Evolutionary conservation across 2,888 invertebrate genomes (phyloP).

Genomic region (Drosophila meridionalis): DNA sequence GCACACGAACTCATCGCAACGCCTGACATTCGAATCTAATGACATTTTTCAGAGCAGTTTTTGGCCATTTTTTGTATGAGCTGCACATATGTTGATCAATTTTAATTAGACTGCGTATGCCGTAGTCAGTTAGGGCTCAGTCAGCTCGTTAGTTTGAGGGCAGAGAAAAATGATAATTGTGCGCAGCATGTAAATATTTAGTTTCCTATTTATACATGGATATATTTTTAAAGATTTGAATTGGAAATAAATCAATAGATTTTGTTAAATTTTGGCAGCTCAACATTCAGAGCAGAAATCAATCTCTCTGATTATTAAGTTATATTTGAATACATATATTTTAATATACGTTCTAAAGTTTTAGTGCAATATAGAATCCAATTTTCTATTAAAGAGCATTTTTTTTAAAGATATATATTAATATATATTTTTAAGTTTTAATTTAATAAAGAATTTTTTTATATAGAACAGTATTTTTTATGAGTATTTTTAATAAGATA

Average conservation of each 20-base stretch:
- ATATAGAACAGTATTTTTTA: too few species aligned
- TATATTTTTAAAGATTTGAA: background rate
- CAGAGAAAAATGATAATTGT: background rate
- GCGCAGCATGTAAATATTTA: background rate
- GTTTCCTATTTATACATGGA: background rate
- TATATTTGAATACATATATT: too few species aligned
- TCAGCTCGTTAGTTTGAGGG: background rate
- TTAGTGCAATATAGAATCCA: too few species aligned
- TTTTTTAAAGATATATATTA: too few species aligned
- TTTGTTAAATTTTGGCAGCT: background rate
- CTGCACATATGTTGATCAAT: conserved; percentile 43
- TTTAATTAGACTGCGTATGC: conserved; percentile 61
- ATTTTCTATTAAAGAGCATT: too few species aligned
- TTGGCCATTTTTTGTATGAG: conserved; percentile 19
- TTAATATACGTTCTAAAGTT: too few species aligned
- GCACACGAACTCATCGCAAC: conserved; percentile 15
- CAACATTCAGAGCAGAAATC: too few species aligned
- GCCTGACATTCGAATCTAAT: conserved; percentile 55
- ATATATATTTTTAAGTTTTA: too few species aligned
- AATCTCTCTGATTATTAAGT: too few species aligned
- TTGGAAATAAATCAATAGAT: background rate
- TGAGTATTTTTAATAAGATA: too few species aligned
- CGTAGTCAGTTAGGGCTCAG: background rate
- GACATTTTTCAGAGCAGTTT: conserved; percentile 31
- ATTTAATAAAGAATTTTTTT: too few species aligned